Evolutionary conservation across 1,140 invertebrate species (phyloP), one percentile per base, ranked within the genome.

Genomic region (Scaptomyza hsui): DNA sequence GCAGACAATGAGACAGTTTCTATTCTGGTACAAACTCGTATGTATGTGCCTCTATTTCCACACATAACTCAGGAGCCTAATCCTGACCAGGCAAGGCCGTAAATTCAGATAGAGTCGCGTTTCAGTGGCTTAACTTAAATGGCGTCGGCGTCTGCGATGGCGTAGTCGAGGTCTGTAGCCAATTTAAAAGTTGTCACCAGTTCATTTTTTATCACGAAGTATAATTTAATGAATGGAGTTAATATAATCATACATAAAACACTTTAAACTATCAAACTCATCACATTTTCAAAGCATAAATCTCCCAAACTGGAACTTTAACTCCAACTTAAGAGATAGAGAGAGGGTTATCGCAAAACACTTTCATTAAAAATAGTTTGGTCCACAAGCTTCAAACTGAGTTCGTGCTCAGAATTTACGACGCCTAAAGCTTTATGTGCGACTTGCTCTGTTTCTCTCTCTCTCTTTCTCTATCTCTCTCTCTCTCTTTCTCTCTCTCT

Each of bases 131-230:
- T 75, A 73, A 39, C 47, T 53, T n/a, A 64, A 74, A 64, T 55
- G 53, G 41, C 35, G 51, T 19, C 35, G 56, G 26, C 10, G 57
- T 19, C 41, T 56, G 19, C 10, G 39, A n/a, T 21, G n/a, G n/a
- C n/a, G n/a, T n/a, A n/a, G 15, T 29, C 10, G 35, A 26, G 48
- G 45, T 55, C 72, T 60, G 48, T 49, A 72, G 68, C 61, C 72
- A 72, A 75, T 75, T 71, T 72, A 72, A 75, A 75, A 75, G 72
- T 72, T 72, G 55, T 72, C 61, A 65, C 18, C 61, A 65, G 55
- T 56, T 56, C 65, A 65, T 72, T 71, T 53, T 15, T 15, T 37
- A 16, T 26, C 35, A 44, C n/a, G n/a, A n/a, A n/a, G n/a, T n/a
- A n/a, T n/a, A n/a, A n/a, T n/a, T n/a, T n/a, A n/a, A n/a, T n/a